Evolutionary conservation across 2,888 invertebrate species (phyloP).

Genomic region (Microplitis deprimator): DNA sequence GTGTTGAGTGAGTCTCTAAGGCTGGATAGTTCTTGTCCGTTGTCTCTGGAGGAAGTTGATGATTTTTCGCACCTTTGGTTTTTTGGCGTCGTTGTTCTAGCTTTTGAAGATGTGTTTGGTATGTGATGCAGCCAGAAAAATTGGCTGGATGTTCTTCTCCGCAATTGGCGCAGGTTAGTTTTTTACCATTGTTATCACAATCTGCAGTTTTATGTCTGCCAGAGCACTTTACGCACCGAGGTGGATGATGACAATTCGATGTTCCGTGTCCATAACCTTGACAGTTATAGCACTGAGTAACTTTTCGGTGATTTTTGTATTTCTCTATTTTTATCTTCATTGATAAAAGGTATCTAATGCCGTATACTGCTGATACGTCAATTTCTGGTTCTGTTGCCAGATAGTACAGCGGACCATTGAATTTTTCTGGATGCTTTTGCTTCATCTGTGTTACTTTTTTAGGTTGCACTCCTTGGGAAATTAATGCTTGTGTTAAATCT

Average conservation of each 20-base stretch:
- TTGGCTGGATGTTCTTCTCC: constrained; percentile 51
- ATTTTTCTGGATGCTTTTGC: neutral
- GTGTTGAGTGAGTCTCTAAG: no score
- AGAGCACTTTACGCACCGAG: constrained; percentile 50
- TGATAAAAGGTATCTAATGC: neutral
- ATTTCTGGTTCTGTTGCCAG: neutral
- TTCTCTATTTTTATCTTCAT: constrained; percentile 31
- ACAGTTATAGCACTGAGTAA: constrained; percentile 54
- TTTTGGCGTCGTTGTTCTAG: no score
- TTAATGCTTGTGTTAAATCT: neutral
- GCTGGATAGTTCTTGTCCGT: no score
- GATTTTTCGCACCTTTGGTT: no score
- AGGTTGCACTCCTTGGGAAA: neutral
- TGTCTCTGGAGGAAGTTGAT: no score
- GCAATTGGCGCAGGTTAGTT: constrained; percentile 54
- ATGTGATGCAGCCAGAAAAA: constrained; percentile 38
- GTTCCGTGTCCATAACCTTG: constrained; percentile 55
- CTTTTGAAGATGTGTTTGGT: constrained; percentile 15
- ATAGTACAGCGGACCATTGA: neutral
- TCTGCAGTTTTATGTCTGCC: constrained; percentile 46
- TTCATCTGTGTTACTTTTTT: neutral
- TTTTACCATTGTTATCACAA: constrained; percentile 37
- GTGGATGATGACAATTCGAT: constrained; percentile 42
- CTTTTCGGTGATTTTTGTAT: constrained; percentile 41
- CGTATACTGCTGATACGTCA: neutral